Base-by-base conservation (phyloP, 1,140 invertebrate species). In the Drosophila grimshawi region DNA sequence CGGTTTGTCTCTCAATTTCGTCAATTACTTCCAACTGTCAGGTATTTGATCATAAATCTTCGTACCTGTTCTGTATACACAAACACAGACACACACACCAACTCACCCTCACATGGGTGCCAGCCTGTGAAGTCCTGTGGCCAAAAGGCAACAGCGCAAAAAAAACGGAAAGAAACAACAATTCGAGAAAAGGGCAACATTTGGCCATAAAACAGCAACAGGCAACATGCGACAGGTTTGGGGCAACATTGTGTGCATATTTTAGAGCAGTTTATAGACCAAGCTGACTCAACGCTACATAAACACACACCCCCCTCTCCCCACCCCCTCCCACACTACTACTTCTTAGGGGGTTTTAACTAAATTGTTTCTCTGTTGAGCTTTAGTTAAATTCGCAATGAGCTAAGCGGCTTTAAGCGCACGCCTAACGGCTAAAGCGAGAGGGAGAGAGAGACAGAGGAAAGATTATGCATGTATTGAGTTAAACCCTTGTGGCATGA, bases 331-430 rank as follows among this genome's bases (percentile, higher is more conserved):
- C 19, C 19, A 1, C 19, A 19, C 19, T 19, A 19, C 19, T 19
- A 19, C 19, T 19, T 19, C 19, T 19, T 19, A 19, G 30, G 7
- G 11, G 51, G 64, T 57, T 66, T 73, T 57, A 61, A 52, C 59
- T 45, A 76, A 79, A 86, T 81, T 80, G 73, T 89, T 75, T 80
- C 76, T 69, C 8, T 71, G 66, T 63, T 74, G 41, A 56, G 76
- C 45, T 80, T 83, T 74, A 88, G 80, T 73, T 63, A 72, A 86
- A 82, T 82, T 88, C 75, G 73, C 77, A 78, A 89, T 83, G 80
- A 80, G 69, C 63, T 89, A 88, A 83, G 83, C 76, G 80, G 80
- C 74, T 83, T 86, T 70, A 59, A 65, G 39, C 72, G 46, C 59
- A 68, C 81, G 78, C 66, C 66, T 46, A 45, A 33, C 57, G 37